These are phyloP conservation scores for Fundulus diaphanus DNA, from an alignment of 2,797 vertebrate genomes.

Conservation along the genomic window DNA sequence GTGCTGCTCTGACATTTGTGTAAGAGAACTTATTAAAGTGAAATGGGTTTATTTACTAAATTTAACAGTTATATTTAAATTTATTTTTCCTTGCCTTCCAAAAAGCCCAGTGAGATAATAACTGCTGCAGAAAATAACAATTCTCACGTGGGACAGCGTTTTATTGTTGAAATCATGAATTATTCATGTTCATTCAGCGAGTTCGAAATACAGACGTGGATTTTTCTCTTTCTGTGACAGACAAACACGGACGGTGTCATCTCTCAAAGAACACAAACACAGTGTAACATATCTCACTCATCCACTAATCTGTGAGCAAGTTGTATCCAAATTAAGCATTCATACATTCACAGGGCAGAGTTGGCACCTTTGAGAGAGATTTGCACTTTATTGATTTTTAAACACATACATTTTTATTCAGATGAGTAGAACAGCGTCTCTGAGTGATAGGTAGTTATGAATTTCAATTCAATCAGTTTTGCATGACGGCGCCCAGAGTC, in stretches of 20 bases:
- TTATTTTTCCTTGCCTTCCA: conserved; percentile 23
- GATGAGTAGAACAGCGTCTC: conserved; percentile 42
- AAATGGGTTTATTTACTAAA: conserved; percentile 47
- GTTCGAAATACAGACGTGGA: conserved; percentile 54
- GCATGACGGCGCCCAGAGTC: conserved; percentile 23
- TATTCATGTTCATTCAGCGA: conserved; percentile 52
- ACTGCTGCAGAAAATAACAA: conserved; percentile 50
- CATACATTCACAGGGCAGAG: conserved; percentile 49
- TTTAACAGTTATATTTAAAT: conserved; percentile 46
- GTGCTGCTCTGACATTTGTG: conserved; percentile 18
- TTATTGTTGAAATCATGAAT: conserved; percentile 63
- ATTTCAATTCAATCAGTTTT: conserved; percentile 48
- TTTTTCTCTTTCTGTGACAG: conserved; percentile 56
- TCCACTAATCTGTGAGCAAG: conserved; percentile 49
- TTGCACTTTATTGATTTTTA: conserved; percentile 57
- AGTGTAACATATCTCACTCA: conserved; percentile 46
- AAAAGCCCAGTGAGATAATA: conserved; percentile 47
- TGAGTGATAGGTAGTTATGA: conserved; percentile 40
- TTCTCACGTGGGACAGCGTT: conserved; percentile 50
- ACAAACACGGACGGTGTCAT: conserved; percentile 50
- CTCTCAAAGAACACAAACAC: conserved; percentile 44
- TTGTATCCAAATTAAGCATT: conserved; percentile 46
- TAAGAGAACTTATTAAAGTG: conserved; percentile 27
- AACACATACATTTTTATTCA: conserved; percentile 62
- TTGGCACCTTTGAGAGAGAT: conserved; percentile 45